phyloP scores from a whole-genome alignment of 2,113 vertebrate genomes.

The Platichthys stellatus region DNA sequence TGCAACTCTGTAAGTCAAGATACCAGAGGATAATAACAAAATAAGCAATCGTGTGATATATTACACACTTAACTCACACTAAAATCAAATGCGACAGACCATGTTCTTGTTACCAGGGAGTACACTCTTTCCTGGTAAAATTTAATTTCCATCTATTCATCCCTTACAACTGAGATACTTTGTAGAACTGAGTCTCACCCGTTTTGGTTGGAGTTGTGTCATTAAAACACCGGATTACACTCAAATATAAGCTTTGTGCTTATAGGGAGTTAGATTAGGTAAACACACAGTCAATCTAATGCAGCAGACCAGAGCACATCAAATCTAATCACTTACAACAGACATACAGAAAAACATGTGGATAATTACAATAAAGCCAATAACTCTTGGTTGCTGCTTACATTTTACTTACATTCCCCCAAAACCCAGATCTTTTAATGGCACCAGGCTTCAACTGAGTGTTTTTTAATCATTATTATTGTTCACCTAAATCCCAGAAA shows the following conservation, averaged over 20 bases:
- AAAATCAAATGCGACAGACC: background rate
- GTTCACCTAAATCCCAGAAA: too few relatives aligned
- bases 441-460: too few relatives aligned
- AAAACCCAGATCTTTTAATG: background rate
- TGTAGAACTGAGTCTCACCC: background rate
- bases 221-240: background rate
- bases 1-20: background rate
- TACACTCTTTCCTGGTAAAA: conserved; percentile 3
- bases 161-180: background rate
- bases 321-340: background rate
- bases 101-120: conserved; percentile 5
- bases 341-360: background rate
- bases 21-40: background rate
- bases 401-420: too few relatives aligned
- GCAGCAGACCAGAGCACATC: background rate
- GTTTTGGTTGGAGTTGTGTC: background rate
- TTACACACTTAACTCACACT: background rate
- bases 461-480: too few relatives aligned
- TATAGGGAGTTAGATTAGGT: background rate
- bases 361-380: background rate
- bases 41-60: background rate
- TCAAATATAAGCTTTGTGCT: background rate
- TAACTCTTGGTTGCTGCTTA: background rate
- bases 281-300: background rate
- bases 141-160: conserved; percentile 19